Evolutionary conservation across 2,888 invertebrate species (phyloP), one percentile per base, ranked within the genome.

Genomic region (Ophion slaviceki): DNA sequence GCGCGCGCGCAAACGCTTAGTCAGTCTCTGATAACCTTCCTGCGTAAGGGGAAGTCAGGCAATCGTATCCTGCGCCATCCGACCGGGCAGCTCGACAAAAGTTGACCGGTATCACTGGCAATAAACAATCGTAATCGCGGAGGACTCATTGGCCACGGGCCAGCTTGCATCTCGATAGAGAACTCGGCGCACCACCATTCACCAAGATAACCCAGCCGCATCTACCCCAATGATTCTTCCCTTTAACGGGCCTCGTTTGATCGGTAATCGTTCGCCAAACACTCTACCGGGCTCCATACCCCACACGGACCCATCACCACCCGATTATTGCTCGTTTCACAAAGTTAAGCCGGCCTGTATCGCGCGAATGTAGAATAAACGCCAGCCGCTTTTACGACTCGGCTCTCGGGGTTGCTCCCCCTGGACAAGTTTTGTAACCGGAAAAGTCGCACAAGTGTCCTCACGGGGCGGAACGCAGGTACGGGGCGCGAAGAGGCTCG

Each of bases 81-180:
- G 61, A 82, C 87, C 88, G 84, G 86, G 83, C 87, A 88, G 87
- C 89, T 90, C 88, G 87, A 88, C 84, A 89, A 88, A 90, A 91
- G 90, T 91, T 91, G 91, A 91, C 90, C 90, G 89, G 89, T 91
- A 91, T 89, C 89, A 85, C 86, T 80, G 88, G 89, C 88, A 90
- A 91, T 91, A 91, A 91, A 91, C 90, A 91, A 91, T 90, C 88
- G 90, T 90, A 91, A 91, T 91, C 91, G 89, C 86, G 87, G 88
- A 83, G 89, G 87, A 87, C 87, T 89, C 86, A 86, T 87, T 90
- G 90, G 90, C 89, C 45, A 36, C 28, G 57, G 17, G 89, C 90
- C 90, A 90, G 83, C 80, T 80, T 83, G 53, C 86, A 81, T 83
- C 80, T 81, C 74, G 59, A 64, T 78, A 57, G 80, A 80, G 62